Base-by-base conservation (phyloP, 2,113 vertebrate genomes). In the Symphodus melops region DNA sequence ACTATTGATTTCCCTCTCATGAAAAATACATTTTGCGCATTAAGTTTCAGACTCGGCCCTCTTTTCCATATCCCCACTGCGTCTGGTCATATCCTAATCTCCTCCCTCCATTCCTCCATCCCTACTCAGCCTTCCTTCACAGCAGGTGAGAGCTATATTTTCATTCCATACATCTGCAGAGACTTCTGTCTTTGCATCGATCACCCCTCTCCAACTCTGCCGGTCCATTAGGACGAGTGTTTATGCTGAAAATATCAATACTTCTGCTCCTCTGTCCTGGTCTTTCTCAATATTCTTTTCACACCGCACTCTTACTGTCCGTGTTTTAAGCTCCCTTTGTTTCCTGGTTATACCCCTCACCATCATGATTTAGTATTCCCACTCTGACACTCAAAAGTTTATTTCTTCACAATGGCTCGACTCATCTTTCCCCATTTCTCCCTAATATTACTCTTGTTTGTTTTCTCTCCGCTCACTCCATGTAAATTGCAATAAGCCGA, bases 241-340 rank as follows among this genome's bases (percentile, higher is more conserved):
- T 91, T 87, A 86, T 91, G 55, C 79, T 83, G 71, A 76, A 89
- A 88, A 90, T 84, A 87, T 87, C 86, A 72, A 87, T 88, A 86
- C 44, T 37, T 62, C 42, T 73, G 17, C 49, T 74, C 55, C 61
- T 68, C 52, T 56, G 37, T 79, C 59, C 80, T 37, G 37, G 42
- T 69, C 63, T 20, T 11, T 57, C 36, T 48, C 8, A 14, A 10
- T 59, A 36, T 73, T 23, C 19, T 57, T 48, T 61, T 81, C 63
- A 69, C 51, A 39, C 54, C 53, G 20, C 33, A n/a, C 28, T 73
- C 53, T 33, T 57, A 52, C 59, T 57, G 44, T 61, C 28, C 13
- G 5, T 44, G 57, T 51, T 68, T 71, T 75, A 67, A 75, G 52
- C 53, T 79, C 54, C 51, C 37, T 48, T 51, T 21, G 39, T 48